Evolutionary conservation across 2,113 vertebrate species (phyloP), one percentile per base, ranked within the genome.

Genomic region (Murina feae): DNA sequence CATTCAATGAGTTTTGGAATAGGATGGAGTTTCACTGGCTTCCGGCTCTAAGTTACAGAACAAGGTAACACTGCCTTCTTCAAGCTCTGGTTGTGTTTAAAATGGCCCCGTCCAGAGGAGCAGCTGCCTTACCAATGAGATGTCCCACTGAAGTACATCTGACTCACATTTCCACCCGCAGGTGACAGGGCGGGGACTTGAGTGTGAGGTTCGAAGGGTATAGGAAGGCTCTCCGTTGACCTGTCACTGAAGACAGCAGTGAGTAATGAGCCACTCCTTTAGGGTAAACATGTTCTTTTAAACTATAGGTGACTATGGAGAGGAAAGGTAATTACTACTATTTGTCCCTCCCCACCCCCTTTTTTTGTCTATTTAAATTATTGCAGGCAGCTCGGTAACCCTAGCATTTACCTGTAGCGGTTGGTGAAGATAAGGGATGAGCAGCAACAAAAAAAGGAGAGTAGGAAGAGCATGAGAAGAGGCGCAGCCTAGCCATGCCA

Each of bases 261-360:
- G 32, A 51, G 76, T 83, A 65, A 81, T n/a, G 47, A 65, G 39
- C 89, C 65, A 74, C 2, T 69, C 23, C 5, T 47, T 69, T 78
- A 81, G 7, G n/a, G 51, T 69, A 82, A 89, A 53, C 13, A 68
- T 69, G 89, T 87, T 65, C n/a, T 89, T 74, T 78, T 72, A 55
- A 74, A 68, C 55, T 58, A 71, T 74, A 82, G 89, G 90, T 80
- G 32, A 81, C 0, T 49, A 1, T 63, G 3, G 47, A 72, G 30
- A 55, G 1, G 37, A 81, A 65, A 37, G 72, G 42, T 79, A 83
- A 49, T 89, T 80, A 80, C 9, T 51, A 84, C 37, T n/a, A 44
- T 4, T 28, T 23, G 21, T 10, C 21, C 55, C n/a, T n/a, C n/a
- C n/a, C n/a, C n/a, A n/a, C n/a, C n/a, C 21, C 55, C 55, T 9